Evolutionary conservation across 2,797 vertebrate species (phyloP).

Genomic region (Falco columbarius): DNA sequence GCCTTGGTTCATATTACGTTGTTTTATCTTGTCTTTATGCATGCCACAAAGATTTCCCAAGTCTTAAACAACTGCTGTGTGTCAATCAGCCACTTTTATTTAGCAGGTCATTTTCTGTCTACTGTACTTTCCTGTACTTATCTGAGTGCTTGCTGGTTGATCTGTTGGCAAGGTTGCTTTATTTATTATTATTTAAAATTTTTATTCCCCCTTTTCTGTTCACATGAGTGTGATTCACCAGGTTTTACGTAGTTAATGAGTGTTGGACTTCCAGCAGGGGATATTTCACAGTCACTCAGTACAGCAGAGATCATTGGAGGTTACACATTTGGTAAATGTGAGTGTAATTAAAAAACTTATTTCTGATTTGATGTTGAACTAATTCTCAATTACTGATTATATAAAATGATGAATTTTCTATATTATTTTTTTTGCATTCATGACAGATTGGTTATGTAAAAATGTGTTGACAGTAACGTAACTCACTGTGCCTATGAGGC

Average conservation of each 20-base stretch:
- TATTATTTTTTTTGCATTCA: not conserved
- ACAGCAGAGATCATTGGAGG: not conserved
- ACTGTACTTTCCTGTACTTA: not conserved
- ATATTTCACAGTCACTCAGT: not conserved
- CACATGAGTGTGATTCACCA: not conserved
- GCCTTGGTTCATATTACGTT: constrained; percentile 19
- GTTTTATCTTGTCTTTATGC: constrained; percentile 48
- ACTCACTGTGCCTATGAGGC: not conserved
- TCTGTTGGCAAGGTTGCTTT: not conserved
- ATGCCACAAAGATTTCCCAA: not conserved
- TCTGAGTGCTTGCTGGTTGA: not conserved
- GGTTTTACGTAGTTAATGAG: not conserved
- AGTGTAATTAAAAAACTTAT: not conserved
- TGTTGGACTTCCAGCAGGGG: not conserved
- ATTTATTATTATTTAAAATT: not conserved
- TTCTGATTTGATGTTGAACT: not conserved
- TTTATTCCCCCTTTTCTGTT: not conserved
- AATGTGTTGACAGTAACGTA: not conserved
- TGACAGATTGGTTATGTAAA: not conserved
- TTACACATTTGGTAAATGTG: not conserved
- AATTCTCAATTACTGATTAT: not conserved
- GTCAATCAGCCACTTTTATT: constrained; percentile 31
- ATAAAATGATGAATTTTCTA: not conserved
- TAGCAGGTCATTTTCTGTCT: constrained; percentile 30
- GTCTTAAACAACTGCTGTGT: constrained; percentile 25